Evolutionary conservation across 2,797 vertebrate species (phyloP), one percentile per base, ranked within the genome.

Genomic region (Salarias fasciatus): DNA sequence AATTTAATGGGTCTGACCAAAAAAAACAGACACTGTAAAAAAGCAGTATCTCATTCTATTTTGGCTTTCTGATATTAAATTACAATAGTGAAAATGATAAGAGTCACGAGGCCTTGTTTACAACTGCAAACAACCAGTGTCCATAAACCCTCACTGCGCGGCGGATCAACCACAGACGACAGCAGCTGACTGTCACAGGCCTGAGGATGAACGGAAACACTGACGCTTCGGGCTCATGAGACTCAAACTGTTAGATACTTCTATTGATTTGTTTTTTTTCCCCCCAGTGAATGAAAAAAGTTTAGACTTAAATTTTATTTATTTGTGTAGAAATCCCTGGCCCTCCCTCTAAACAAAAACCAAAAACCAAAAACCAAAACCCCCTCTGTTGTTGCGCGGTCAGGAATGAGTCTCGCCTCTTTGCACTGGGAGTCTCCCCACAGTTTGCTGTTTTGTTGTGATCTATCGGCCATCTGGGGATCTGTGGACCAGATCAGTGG

Each of bases 381-480:
- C 18, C 18, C 3, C 24, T 54, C 63, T 74, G 11, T 45, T 1
- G 4, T 54, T 83, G 60, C 75, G 69, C 53, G 67, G 63, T 50
- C 61, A 58, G 18, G 41, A 71, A 44, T 46, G 48, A 57, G 62
- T 49, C 53, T 35, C 0, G 28, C 11, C 53, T 58, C 55, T 69
- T 81, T 76, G 56, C 46, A 38, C 5, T 55, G 37, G 52, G 55
- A 51, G 38, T 54, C 45, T 54, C 62, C 66, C 46, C 2, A 29
- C 67, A 41, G 38, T 62, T 69, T 72, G 51, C 60, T 45, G 64
- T 59, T 71, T 28, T 77, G 66, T 76, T 85, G 72, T 88, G 83
- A 88, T 90, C 77, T 49, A 77, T 86, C 31, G 40, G 37, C 83
- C 89, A 90, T 90, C 71, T 90, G 89, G 72, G 80, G 81, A 54